Evolutionary conservation across 2,888 invertebrate species (phyloP).

Genomic region (Protophormia terraenovae): DNA sequence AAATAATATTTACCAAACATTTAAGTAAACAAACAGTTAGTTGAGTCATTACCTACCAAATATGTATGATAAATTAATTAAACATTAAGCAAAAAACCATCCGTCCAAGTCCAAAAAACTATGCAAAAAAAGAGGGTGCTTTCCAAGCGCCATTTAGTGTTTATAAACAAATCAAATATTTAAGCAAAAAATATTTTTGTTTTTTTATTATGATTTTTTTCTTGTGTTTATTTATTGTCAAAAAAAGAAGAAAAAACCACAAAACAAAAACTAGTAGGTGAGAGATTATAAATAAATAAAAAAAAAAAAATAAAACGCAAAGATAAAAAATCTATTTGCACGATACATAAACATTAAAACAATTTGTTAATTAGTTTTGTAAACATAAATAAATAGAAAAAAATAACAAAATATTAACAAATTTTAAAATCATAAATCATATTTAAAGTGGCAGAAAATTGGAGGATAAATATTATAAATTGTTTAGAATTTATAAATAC

Average conservation of each 20-base stretch:
- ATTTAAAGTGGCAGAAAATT: background rate
- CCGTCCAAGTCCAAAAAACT: background rate
- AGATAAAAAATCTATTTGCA: background rate
- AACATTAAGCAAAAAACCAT: background rate
- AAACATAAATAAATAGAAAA: background rate
- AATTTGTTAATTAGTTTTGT: constrained; percentile 23
- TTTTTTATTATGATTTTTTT: background rate
- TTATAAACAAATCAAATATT: constrained; percentile 26
- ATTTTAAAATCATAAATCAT: background rate
- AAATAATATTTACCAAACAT: background rate
- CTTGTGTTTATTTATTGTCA: background rate
- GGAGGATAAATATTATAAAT: background rate
- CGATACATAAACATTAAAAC: background rate
- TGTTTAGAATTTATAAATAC: background rate
- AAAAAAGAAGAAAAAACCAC: background rate
- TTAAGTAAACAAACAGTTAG: constrained; percentile 4
- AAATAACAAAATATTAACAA: background rate
- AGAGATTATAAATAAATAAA: constrained; percentile 2
- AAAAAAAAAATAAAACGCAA: background rate
- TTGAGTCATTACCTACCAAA: constrained; percentile 22
- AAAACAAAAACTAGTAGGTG: background rate
- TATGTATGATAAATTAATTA: background rate
- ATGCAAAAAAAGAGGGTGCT: background rate
- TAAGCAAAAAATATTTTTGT: constrained; percentile 3
- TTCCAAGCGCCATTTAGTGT: constrained; percentile 29